A percentile compares a stretch with the other conserved stretches of the same genome.
Evolutionary conservation across 2,113 vertebrate species (phyloP).

Genomic region (Pygoscelis antarcticus): DNA sequence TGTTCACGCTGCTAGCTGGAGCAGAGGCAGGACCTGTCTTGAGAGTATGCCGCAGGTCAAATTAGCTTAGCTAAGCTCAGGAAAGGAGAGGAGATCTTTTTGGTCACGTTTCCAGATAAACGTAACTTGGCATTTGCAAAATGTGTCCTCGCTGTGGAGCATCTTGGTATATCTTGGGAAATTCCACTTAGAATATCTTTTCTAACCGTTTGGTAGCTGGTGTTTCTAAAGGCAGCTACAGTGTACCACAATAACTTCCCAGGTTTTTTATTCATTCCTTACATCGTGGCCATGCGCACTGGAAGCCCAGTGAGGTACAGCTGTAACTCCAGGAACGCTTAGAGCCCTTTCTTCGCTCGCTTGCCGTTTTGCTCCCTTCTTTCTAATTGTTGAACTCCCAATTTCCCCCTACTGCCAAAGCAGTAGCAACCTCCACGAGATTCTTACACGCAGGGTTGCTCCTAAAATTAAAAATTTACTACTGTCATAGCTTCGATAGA

Average conservation of each 20-base stretch:
- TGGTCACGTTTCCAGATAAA: not conserved
- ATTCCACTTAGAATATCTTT: not conserved
- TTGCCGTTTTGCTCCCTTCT: not conserved
- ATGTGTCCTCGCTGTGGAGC: not conserved
- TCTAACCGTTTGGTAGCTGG: not conserved
- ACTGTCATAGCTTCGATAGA: not conserved
- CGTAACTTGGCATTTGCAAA: not conserved
- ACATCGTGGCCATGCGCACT: fast-evolving
- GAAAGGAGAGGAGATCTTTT: not conserved
- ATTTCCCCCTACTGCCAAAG: not conserved
- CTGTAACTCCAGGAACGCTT: not conserved
- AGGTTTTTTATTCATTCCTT: not conserved
- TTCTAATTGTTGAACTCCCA: not conserved
- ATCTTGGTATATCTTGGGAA: not conserved
- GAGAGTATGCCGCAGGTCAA: fast-evolving
- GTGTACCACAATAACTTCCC: too few relatives aligned
- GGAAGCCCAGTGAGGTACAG: not conserved
- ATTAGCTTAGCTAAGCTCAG: not conserved
- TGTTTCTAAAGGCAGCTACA: not conserved
- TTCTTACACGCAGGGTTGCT: not conserved
- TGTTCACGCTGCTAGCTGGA: fast-evolving
- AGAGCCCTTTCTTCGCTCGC: not conserved
- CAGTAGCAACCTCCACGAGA: fast-evolving
- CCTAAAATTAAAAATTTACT: not conserved
- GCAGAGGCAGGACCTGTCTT: not conserved